Evolutionary conservation across 1,140 invertebrate species (phyloP).

Genomic region (Zaprionus davidi): DNA sequence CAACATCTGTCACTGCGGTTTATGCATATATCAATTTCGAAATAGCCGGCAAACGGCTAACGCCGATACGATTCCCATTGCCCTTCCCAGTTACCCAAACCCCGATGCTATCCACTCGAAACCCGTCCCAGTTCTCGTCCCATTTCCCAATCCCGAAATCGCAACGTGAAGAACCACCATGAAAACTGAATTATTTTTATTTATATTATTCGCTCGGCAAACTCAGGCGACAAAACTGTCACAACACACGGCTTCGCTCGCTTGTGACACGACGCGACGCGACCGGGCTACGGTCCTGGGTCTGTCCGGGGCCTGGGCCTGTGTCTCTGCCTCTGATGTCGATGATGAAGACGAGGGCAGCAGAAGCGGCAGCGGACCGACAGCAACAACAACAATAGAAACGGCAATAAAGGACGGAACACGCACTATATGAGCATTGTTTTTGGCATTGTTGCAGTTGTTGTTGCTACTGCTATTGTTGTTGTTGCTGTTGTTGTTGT

Average conservation of each 20-base stretch:
- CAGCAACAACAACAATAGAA: slow-evolving; percentile 8
- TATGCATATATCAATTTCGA: slow-evolving; percentile 83
- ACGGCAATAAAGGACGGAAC: slow-evolving; percentile 48
- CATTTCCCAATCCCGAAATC: slow-evolving; percentile 11
- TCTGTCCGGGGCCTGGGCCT: background rate
- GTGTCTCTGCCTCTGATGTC: slow-evolving; percentile 7
- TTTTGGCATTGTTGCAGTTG: slow-evolving; percentile 48
- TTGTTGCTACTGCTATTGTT: slow-evolving; percentile 18
- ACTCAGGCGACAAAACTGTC: slow-evolving; percentile 67
- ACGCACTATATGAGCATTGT: slow-evolving; percentile 57
- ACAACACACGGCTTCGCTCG: slow-evolving; percentile 60
- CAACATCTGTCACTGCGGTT: slow-evolving; percentile 84
- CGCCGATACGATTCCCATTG: slow-evolving; percentile 33
- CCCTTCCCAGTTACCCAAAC: slow-evolving; percentile 12
- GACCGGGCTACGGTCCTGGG: slow-evolving; percentile 9
- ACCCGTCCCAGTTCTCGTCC: background rate
- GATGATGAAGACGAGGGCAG: slow-evolving; percentile 43
- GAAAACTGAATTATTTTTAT: slow-evolving; percentile 81
- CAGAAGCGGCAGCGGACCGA: slow-evolving; percentile 9
- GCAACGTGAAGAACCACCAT: slow-evolving; percentile 44
- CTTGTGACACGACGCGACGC: slow-evolving; percentile 15
- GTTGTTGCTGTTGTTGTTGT: slow-evolving; percentile 56
- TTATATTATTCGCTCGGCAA: slow-evolving; percentile 69
- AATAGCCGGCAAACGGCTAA: slow-evolving; percentile 72
- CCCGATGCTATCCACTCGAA: slow-evolving; percentile 17